Percentiles rank a stretch among this genome's conserved stretches.
These are phyloP conservation scores for Philopedon plagiatum DNA, from an alignment of 2,888 invertebrate species.

Conservation along the genomic window DNA sequence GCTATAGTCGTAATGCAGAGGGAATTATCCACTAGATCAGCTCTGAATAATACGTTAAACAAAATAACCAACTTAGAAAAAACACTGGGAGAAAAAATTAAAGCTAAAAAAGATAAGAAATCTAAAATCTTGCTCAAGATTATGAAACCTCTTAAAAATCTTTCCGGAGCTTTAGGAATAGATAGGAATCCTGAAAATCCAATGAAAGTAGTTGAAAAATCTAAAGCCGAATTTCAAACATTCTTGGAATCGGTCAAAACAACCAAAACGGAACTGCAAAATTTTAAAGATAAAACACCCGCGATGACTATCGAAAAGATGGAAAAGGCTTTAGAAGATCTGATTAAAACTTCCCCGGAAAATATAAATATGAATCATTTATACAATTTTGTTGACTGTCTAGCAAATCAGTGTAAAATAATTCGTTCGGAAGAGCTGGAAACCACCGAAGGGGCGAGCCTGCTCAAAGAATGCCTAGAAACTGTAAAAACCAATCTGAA, in stretches of 20 bases:
- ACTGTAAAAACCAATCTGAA: conserved; percentile 52
- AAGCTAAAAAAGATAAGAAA: conserved; percentile 1
- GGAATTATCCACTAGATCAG: conserved; percentile 54
- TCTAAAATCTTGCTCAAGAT: conserved; percentile 12
- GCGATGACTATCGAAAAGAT: conserved; percentile 8
- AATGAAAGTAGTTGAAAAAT: conserved; percentile 12
- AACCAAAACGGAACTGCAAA: neutral
- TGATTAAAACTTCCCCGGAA: conserved; percentile 34
- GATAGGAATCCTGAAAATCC: conserved; percentile 24
- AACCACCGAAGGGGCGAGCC: neutral
- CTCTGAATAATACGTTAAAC: conserved; percentile 50
- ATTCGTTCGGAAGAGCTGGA: neutral
- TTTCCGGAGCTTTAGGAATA: conserved; percentile 15
- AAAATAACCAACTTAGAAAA: conserved; percentile 48
- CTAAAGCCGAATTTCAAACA: conserved; percentile 17
- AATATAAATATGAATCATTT: conserved; percentile 39
- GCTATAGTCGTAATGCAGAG: conserved; percentile 63
- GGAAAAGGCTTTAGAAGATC: conserved; percentile 19
- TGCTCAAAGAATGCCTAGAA: conserved; percentile 43
- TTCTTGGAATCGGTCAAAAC: conserved; percentile 5
- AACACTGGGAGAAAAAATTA: conserved; percentile 16
- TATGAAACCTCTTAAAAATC: conserved; percentile 20
- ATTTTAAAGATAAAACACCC: conserved; percentile 1
- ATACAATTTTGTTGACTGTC: conserved; percentile 26
- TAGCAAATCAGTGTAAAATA: conserved; percentile 3